phyloP scores from a whole-genome alignment of 2,888 invertebrate species.

The Zygaena filipendulae region DNA sequence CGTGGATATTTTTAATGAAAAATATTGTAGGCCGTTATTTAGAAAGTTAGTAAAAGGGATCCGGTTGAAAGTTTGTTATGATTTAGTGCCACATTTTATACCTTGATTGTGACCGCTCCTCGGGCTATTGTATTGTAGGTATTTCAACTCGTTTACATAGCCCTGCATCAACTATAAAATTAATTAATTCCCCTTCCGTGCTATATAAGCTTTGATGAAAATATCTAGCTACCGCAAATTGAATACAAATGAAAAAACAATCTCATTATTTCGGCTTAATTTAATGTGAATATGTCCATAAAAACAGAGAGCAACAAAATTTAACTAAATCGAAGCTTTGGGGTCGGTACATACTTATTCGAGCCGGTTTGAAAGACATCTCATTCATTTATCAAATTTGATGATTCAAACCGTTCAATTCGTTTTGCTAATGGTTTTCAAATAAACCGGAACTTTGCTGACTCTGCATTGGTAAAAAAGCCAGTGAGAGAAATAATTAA shows the following conservation, averaged over 20 bases:
- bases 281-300: background rate
- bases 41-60: slow-evolving; percentile 64
- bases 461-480: slow-evolving; percentile 37
- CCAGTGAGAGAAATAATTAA: slow-evolving; percentile 38
- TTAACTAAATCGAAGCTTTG: background rate
- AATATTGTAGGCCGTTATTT: slow-evolving; percentile 65
- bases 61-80: slow-evolving; percentile 58
- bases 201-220: too few species aligned
- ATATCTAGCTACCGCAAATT: background rate
- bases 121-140: too few species aligned
- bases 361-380: slow-evolving; percentile 38
- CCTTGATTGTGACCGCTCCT: background rate
- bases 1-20: slow-evolving; percentile 67
- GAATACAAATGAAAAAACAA: background rate
- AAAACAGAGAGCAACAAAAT: background rate
- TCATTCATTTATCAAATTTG: slow-evolving; percentile 33
- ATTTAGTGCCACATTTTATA: slow-evolving; percentile 46
- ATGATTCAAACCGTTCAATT: slow-evolving; percentile 41
- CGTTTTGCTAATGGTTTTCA: slow-evolving; percentile 50
- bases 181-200: too few species aligned
- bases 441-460: slow-evolving; percentile 49
- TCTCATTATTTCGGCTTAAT: too few species aligned
- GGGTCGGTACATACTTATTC: background rate
- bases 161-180: too few species aligned
- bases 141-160: too few species aligned